phyloP scores from a whole-genome alignment of 2,113 vertebrate species.

The Larimichthys crocea region DNA sequence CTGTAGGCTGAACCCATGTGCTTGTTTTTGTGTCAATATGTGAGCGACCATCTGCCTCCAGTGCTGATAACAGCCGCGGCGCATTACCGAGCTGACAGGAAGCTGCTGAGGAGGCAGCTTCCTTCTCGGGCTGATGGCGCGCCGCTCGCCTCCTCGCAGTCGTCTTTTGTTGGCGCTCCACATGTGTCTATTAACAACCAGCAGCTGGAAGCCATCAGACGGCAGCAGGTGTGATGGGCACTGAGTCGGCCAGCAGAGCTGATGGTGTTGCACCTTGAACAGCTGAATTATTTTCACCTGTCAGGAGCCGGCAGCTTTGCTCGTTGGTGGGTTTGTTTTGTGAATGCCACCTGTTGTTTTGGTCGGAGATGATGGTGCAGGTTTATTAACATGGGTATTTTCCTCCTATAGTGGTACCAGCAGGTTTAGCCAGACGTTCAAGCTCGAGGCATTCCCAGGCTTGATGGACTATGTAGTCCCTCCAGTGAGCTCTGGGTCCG shows the following conservation, averaged over 20 bases:
- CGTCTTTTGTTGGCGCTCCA: background rate
- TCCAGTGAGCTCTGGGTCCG: too few species aligned
- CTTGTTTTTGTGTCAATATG: background rate
- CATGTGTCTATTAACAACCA: background rate
- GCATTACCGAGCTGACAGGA: background rate
- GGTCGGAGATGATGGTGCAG: too few species aligned
- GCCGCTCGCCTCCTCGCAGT: background rate
- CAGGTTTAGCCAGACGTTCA: too few species aligned
- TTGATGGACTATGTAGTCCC: too few species aligned
- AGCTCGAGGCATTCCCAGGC: too few species aligned
- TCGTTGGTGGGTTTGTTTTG: too few species aligned
- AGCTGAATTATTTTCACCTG: background rate
- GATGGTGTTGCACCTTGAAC: background rate
- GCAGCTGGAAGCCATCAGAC: conserved; percentile 9
- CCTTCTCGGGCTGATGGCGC: background rate
- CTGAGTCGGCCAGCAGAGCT: background rate
- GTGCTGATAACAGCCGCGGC: background rate
- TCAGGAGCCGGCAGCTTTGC: background rate
- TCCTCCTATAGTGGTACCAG: too few species aligned
- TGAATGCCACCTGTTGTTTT: too few species aligned
- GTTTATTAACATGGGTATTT: too few species aligned
- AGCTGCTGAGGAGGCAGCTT: background rate
- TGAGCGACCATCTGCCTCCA: background rate
- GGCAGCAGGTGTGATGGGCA: background rate
- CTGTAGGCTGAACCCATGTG: background rate